phyloP scores from a whole-genome alignment of 2,113 vertebrate species.

The Phyllopteryx taeniolatus region DNA sequence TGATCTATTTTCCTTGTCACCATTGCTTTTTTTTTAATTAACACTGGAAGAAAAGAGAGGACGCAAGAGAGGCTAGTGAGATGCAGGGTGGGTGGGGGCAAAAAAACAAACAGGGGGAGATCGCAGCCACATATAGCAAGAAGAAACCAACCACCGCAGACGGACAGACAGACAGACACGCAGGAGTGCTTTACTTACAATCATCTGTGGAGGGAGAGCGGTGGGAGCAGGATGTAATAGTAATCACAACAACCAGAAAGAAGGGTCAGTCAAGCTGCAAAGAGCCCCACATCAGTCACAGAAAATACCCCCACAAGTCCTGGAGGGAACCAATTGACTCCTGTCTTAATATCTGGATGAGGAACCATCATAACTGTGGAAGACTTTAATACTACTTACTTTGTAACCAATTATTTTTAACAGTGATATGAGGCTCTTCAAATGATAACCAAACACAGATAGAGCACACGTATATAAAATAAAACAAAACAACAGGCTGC shows the following conservation, averaged over 20 bases:
- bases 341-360: constrained; percentile 23
- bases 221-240: constrained; percentile 78
- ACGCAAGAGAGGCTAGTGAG: constrained; percentile 47
- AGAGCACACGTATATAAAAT: constrained; percentile 73
- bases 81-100: constrained; percentile 44
- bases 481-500: constrained; percentile 70
- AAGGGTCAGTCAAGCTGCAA: constrained; percentile 80
- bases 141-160: constrained; percentile 76
- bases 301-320: constrained; percentile 41
- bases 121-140: constrained; percentile 83
- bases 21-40: background rate
- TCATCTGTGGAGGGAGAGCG: constrained; percentile 89
- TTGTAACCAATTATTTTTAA: constrained; percentile 7
- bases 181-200: constrained; percentile 98
- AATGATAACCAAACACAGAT: constrained; percentile 67
- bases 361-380: constrained; percentile 1
- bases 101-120: constrained; percentile 41
- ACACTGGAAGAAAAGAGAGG: constrained; percentile 18
- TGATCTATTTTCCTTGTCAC: background rate
- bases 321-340: constrained; percentile 30
- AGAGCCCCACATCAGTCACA: constrained; percentile 78
- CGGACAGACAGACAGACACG: constrained; percentile 89
- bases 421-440: constrained; percentile 78
- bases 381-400: background rate
- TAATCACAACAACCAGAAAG: constrained; percentile 78